Conservation (phyloP, 2,888 invertebrate genomes). For the Ommatoiulus sabulosus region DNA sequence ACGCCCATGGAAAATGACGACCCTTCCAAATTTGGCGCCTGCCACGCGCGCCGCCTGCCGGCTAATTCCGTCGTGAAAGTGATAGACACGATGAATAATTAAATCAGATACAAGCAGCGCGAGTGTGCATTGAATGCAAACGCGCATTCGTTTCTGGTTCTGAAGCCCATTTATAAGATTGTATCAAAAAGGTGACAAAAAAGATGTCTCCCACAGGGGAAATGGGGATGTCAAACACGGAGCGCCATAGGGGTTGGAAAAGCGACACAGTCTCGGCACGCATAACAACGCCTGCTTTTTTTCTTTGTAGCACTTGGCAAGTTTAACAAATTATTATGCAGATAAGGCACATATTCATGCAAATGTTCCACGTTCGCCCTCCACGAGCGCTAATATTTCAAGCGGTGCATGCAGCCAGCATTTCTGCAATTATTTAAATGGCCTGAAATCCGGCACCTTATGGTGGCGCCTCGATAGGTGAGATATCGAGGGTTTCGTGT, state of each 20-base stretch:
- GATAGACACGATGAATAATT: neutral
- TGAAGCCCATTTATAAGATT: constrained; percentile 19
- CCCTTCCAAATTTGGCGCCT: neutral
- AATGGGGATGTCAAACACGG: neutral
- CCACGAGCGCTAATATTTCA: neutral
- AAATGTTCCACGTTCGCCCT: neutral
- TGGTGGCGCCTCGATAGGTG: neutral
- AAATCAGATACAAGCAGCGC: neutral
- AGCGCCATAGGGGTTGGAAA: neutral
- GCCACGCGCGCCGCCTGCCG: neutral
- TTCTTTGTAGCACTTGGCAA: constrained; percentile 8
- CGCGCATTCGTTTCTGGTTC: neutral
- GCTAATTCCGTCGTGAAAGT: neutral
- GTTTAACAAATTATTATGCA: constrained; percentile 19
- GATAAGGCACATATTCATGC: constrained; percentile 19
- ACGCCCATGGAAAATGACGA: too few relatives aligned
- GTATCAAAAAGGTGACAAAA: constrained; percentile 19
- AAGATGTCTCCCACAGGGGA: constrained; percentile 8
- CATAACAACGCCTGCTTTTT: neutral
- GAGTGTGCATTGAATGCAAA: constrained; percentile 18
- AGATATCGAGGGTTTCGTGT: neutral
- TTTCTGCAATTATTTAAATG: neutral
- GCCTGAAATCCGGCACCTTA: too few relatives aligned
- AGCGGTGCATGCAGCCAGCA: neutral
- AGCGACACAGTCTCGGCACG: neutral